Conservation (phyloP, 2,797 vertebrate species). For the Erethizon dorsatum region DNA sequence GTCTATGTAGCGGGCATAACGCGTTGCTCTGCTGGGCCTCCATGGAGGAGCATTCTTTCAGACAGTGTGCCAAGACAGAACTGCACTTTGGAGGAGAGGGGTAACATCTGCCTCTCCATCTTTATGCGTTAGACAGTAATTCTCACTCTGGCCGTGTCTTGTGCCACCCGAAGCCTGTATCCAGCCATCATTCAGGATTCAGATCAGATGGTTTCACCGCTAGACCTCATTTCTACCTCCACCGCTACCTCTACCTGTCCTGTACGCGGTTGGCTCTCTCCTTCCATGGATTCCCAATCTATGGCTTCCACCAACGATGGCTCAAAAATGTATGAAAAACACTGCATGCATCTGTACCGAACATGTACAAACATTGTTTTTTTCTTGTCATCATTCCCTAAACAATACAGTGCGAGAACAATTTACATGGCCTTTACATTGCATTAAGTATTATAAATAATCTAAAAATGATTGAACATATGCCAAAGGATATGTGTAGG, state of each 20-base stretch:
- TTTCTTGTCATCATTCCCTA: background rate
- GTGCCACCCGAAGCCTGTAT: background rate
- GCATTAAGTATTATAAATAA: background rate
- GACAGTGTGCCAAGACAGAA: background rate
- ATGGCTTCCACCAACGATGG: background rate
- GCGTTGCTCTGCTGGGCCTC: background rate
- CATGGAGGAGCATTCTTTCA: background rate
- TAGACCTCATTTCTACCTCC: background rate
- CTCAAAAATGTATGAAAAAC: background rate
- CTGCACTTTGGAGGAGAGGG: background rate
- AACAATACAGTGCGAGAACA: fast-evolving
- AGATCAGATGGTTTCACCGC: background rate
- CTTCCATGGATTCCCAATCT: background rate
- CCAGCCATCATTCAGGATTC: background rate
- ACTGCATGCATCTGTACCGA: background rate
- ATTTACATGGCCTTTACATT: too few relatives aligned
- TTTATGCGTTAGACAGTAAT: background rate
- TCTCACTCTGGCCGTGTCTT: background rate
- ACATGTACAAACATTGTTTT: background rate
- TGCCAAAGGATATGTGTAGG: too few relatives aligned
- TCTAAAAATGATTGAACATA: background rate
- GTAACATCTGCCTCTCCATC: fast-evolving
- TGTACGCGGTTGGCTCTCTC: too few relatives aligned
- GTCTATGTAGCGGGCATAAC: background rate
- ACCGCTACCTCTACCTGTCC: background rate